Base-by-base conservation (phyloP, 1,140 invertebrate genomes). In the Lineus longissimus region DNA sequence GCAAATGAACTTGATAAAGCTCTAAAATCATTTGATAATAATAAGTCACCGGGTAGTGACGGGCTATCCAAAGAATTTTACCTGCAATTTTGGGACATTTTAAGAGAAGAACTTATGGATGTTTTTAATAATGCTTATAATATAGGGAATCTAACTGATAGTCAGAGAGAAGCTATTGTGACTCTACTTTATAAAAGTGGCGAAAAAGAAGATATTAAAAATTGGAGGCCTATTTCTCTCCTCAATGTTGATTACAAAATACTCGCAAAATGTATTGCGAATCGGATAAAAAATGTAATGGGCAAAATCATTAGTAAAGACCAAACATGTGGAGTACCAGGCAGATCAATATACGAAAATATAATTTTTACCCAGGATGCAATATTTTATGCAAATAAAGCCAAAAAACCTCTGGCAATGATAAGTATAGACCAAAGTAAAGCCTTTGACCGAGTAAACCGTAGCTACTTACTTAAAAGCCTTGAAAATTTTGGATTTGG, bases 351-450 rank as follows among this genome's bases (percentile, higher is more conserved):
- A 23, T 22, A 55, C 40, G 64, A 66, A 43, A 66, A 66, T 58
- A n/a, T 43, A 15, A 45, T 40, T 63, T 30, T 66, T 29, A n/a
- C 62, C 23, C 29, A 60, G 1, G 22, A 43, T 57, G 1, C 62
- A 11, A 45, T 63, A 2, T 36, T 56, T 30, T 56, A 66, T 57
- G 15, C 17, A n/a, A 11, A 58, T 15, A 7, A 60, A 56, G 43
- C 36, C 51, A 23, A 64, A 15, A 31, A 54, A 23, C 33, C 30
- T 9, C 15, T 51, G 25, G 17, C 6, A 27, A 43, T 67, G 7
- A 45, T 67, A n/a, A 6, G n/a, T 47, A 25, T 64, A 19, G 66
- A 67, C 43, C 66, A 67, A 31, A 61, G 60, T 29, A 68, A 68
- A 45, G 64, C 64, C 9, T 66, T 66, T 51, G 64, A 66, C 19